Base-by-base conservation (phyloP, 2,888 invertebrate species). In the Ametastegia equiseti region DNA sequence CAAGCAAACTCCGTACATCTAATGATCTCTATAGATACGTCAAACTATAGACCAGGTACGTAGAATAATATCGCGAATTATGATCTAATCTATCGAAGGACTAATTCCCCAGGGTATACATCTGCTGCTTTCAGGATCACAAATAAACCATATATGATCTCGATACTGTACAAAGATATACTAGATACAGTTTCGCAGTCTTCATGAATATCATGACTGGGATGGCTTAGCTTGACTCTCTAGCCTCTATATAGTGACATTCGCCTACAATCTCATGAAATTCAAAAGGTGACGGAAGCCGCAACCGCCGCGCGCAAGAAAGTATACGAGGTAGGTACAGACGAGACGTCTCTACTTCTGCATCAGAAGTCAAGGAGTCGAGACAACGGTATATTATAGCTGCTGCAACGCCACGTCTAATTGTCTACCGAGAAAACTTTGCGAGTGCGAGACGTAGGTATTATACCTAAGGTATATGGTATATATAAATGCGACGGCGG, bases 351-450 rank as follows among this genome's bases (percentile, higher is more conserved):
- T 36, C 33, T 33, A 42, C 78, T 19, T 39, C 33, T 33, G 30
- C 78, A 11, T 39, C 7, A 78, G 42, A 36, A 63, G 78, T 78
- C 78, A 63, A 78, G 78, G 63, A 63, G 78, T 78, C 78, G 78
- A 63, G 78, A 45, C 78, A 78, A 78, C 78, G 78, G 78, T 78
- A 78, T 60, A 78, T 75, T 54, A 75, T 33, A 27, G 42, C 71
- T 60, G 39, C 3, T 42, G 63, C 57, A 57, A 6, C 57, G 85
- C 83, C 83, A 81, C 81, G 79, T 85, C 84, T 88, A 88, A 88
- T 88, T 88, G 88, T 88, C 87, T 88, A 87, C 88, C 73, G 81
- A 83, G 87, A 88, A 88, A 78, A 78, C 60, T 63, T 30, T 7
- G 60, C 27, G 78, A 78, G 42, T 39, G 27, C 78, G 57, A 57